Evolutionary conservation across 2,797 vertebrate genomes (phyloP).

Genomic region (Catostomus latipinnis): DNA sequence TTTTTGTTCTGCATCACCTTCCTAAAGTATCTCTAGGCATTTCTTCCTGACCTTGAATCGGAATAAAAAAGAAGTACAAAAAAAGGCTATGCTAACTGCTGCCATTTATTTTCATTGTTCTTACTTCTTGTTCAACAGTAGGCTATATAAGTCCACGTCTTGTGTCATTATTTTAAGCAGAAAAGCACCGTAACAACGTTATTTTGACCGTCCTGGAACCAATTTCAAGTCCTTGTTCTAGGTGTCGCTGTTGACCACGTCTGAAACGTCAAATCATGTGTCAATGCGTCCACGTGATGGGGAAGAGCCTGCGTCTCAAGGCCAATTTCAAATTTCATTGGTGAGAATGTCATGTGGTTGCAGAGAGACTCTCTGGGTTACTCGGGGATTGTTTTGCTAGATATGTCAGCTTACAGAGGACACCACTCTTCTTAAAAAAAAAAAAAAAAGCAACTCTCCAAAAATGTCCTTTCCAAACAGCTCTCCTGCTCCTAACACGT

Average conservation of each 20-base stretch:
- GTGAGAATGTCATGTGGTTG: slow-evolving; percentile 98
- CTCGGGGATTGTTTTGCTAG: slow-evolving; percentile 98
- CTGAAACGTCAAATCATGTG: slow-evolving; percentile 77
- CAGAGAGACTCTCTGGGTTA: slow-evolving; percentile 95
- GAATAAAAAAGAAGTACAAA: not conserved
- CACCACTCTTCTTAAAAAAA: slow-evolving; percentile 89
- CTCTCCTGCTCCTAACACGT: slow-evolving; percentile 97
- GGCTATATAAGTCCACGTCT: slow-evolving; percentile 24
- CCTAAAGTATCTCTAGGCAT: not conserved
- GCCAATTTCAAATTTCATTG: slow-evolving; percentile 99
- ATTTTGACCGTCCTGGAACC: slow-evolving; percentile 62
- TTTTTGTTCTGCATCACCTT: not conserved
- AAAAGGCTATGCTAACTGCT: not conserved
- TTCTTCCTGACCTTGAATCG: slow-evolving; percentile 54
- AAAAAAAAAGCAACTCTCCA: slow-evolving; percentile 75
- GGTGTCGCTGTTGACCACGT: slow-evolving; percentile 97
- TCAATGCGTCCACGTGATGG: slow-evolving; percentile 80
- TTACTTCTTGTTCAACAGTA: slow-evolving; percentile 2
- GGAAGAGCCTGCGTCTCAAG: slow-evolving; percentile 94
- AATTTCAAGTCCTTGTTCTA: slow-evolving; percentile 86
- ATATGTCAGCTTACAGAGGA: slow-evolving; percentile 99
- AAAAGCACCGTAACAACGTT: slow-evolving; percentile 38
- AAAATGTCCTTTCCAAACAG: slow-evolving; percentile 99
- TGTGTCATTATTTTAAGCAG: slow-evolving; percentile 43
- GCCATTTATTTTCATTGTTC: not conserved